Evolutionary conservation across 37 sponge, comb jelly and placozoan species (phyloP), one percentile per base, ranked within the genome.

Genomic region (Oscarella lobularis): DNA sequence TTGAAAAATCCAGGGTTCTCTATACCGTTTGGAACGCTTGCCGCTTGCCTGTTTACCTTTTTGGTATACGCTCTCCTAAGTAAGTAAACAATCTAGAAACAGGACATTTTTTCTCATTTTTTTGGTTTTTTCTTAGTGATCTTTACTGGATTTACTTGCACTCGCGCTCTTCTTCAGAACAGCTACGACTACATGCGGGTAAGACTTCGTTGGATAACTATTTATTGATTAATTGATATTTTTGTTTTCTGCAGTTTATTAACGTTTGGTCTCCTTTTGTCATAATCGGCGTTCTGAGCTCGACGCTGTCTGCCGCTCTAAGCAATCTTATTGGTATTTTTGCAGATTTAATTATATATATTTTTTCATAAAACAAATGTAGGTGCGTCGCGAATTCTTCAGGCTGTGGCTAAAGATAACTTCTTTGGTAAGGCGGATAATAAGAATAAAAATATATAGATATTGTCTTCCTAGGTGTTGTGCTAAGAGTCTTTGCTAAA

Each of bases 301-400:
- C 87, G 34, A 97, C 99, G 0, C 83, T 97, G 20, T 97, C 99
- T 31, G 94, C 99, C 66, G 79, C 89, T 35, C 92, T 97, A 36
- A 84, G 90, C 40, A 90, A 83, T 41, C 89, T 97, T 48, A 97
- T 97, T 67, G 99, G 89, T 81, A 1, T 35, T 5, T 76, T 30
- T 67, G 5, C 9, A 67, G 39, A 30, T 65, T 6, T 3, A 68
- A 32, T 67, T 76, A 4, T 31, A 6, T 29, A 69, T 67, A 4
- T 4, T 75, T 2, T 75, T 34, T 68, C 5, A 68, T 68, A 68
- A 32, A 35, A 68, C 4, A 30, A 32, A n/a, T 75, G 5, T 41
- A 81, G 81, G 92, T 40, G 84, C 94, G 5, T 84, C 88, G 20
- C 66, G 88, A 33, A 81, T 94, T 2, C 81, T 94, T 1, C 82